These are phyloP conservation scores for Oncorhynchus mykiss DNA, from an alignment of 2,113 vertebrate genomes.

Conservation along the genomic window DNA sequence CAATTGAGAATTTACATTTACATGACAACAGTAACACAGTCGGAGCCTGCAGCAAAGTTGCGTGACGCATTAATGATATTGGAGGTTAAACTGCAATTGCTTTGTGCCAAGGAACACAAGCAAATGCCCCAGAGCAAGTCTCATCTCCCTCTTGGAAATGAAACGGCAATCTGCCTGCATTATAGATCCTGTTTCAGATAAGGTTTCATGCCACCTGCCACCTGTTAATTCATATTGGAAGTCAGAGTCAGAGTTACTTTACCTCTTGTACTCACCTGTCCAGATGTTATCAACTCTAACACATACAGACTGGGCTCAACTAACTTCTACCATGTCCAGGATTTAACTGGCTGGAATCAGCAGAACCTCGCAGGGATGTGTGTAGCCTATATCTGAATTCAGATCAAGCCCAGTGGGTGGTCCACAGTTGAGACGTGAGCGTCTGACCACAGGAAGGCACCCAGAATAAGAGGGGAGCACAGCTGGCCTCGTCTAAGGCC, in stretches of 20 bases:
- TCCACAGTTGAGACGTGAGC: background rate
- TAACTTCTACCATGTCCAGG: background rate
- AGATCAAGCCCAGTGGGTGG: background rate
- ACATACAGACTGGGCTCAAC: background rate
- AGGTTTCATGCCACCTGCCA: background rate
- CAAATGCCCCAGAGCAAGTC: background rate
- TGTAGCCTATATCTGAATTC: background rate
- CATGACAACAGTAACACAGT: background rate
- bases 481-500: background rate
- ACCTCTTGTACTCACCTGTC: background rate
- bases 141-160: constrained; percentile 2
- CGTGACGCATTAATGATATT: background rate
- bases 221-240: background rate
- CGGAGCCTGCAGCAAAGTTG: constrained; percentile 21
- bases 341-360: background rate
- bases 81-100: constrained; percentile 33
- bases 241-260: background rate
- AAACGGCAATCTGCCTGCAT: background rate
- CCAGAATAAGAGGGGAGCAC: background rate
- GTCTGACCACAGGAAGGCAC: background rate
- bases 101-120: constrained; percentile 14
- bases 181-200: background rate
- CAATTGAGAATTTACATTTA: constrained; percentile 16
- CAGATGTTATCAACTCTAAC: background rate
- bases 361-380: background rate